phyloP scores from a whole-genome alignment of 2,888 invertebrate species.

The Drosophila koepferae region DNA sequence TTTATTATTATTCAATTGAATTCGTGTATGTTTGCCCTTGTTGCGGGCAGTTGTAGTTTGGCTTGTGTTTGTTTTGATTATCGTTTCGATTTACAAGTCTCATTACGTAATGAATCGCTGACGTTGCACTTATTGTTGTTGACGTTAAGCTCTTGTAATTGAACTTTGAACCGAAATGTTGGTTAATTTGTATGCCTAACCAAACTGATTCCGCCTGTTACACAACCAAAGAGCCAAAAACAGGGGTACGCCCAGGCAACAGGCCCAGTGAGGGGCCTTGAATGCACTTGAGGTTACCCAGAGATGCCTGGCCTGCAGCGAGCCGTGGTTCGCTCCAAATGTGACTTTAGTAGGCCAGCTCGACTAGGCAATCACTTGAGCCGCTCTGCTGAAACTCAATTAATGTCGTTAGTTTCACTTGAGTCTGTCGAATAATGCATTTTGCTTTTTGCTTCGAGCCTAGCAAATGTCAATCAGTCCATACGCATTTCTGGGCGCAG shows the following conservation, averaged over 20 bases:
- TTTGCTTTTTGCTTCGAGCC: constrained; percentile 31
- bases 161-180: constrained; percentile 62
- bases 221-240: constrained; percentile 44
- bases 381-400: constrained; percentile 63
- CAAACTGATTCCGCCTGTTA: constrained; percentile 58
- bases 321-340: constrained; percentile 27
- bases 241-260: constrained; percentile 33
- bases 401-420: constrained; percentile 66
- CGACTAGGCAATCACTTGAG: constrained; percentile 46
- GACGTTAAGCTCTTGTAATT: constrained; percentile 45
- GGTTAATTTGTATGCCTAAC: constrained; percentile 52
- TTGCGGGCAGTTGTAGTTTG: constrained; percentile 32
- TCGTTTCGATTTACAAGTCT: constrained; percentile 48
- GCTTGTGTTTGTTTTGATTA: constrained; percentile 48
- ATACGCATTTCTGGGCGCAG: constrained; percentile 75
- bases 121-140: constrained; percentile 48
- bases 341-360: constrained; percentile 26
- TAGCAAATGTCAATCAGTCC: constrained; percentile 70
- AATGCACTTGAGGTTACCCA: constrained; percentile 52
- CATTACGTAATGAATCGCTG: constrained; percentile 62
- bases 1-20: constrained; percentile 50
- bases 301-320: constrained; percentile 39
- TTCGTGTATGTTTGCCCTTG: constrained; percentile 63
- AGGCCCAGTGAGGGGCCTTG: constrained; percentile 44
- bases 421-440: constrained; percentile 42